Conservation (phyloP, 2,113 vertebrate species). For the Charina bottae region DNA sequence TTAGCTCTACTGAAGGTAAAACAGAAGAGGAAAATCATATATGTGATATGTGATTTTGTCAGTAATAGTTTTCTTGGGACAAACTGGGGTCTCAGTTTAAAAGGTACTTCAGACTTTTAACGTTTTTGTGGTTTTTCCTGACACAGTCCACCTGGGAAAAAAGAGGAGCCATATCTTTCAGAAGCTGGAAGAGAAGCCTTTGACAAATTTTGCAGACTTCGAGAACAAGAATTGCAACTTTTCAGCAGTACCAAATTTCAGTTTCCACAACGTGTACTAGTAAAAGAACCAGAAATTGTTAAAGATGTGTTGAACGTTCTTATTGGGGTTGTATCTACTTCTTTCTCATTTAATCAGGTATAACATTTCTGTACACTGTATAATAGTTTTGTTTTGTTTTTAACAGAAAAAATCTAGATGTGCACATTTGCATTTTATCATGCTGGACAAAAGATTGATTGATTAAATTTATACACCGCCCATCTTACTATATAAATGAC, state of each 20-base stretch:
- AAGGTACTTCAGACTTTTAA: neutral
- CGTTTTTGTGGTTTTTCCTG: conserved; percentile 38
- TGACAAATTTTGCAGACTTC: conserved; percentile 87
- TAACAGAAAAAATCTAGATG: neutral
- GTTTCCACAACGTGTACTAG: conserved; percentile 76
- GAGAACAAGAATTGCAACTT: conserved; percentile 83
- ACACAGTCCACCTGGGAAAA: conserved; percentile 88
- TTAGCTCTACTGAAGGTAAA: neutral
- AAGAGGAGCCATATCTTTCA: conserved; percentile 88
- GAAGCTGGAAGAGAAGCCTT: conserved; percentile 93
- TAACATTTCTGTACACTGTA: neutral
- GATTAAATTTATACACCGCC: no score
- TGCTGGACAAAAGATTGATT: neutral
- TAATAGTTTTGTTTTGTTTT: neutral
- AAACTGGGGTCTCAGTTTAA: neutral
- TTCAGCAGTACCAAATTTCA: conserved; percentile 78
- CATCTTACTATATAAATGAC: neutral
- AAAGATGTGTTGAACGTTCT: conserved; percentile 91
- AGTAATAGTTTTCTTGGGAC: neutral
- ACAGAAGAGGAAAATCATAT: neutral
- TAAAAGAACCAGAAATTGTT: conserved; percentile 87
- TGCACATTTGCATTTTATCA: neutral
- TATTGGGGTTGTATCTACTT: conserved; percentile 90
- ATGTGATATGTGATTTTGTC: neutral
- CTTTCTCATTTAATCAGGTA: conserved; percentile 89